Conservation (phyloP, 2,888 invertebrate species). For the Cybosia mesomella region DNA sequence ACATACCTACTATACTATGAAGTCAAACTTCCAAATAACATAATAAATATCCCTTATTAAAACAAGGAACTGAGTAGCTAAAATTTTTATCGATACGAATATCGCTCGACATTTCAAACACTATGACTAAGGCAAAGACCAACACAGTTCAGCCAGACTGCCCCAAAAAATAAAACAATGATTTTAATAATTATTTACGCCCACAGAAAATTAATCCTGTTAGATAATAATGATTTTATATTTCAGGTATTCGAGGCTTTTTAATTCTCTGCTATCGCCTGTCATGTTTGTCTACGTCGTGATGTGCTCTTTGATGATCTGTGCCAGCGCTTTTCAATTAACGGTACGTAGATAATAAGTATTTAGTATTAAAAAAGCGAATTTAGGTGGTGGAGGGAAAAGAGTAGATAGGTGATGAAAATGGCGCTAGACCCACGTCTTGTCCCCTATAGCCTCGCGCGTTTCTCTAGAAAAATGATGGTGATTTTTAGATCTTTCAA, state of each 20-base stretch:
- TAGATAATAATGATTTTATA: constrained; percentile 19
- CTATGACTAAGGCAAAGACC: constrained; percentile 32
- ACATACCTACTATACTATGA: not conserved
- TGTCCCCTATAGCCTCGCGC: not conserved
- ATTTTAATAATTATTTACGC: constrained; percentile 40
- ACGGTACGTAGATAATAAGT: constrained; percentile 62
- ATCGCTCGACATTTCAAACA: constrained; percentile 33
- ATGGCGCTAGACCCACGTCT: no score
- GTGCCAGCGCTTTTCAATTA: constrained; percentile 76
- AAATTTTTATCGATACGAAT: constrained; percentile 43
- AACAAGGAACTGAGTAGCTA: not conserved
- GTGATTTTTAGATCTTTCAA: not conserved
- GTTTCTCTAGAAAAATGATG: not conserved
- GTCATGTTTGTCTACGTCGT: constrained; percentile 80
- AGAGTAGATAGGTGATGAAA: not conserved
- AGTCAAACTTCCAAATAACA: not conserved
- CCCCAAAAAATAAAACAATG: constrained; percentile 39
- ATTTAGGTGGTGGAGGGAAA: not conserved
- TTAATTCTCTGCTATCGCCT: constrained; percentile 76
- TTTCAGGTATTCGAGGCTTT: constrained; percentile 70
- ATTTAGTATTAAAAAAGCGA: not conserved
- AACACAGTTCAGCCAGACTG: constrained; percentile 23
- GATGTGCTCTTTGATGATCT: constrained; percentile 75
- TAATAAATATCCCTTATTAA: not conserved
- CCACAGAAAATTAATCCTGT: constrained; percentile 27